These are phyloP conservation scores for Lutjanus erythropterus DNA, from an alignment of 2,113 vertebrate genomes.

Conservation along the genomic window DNA sequence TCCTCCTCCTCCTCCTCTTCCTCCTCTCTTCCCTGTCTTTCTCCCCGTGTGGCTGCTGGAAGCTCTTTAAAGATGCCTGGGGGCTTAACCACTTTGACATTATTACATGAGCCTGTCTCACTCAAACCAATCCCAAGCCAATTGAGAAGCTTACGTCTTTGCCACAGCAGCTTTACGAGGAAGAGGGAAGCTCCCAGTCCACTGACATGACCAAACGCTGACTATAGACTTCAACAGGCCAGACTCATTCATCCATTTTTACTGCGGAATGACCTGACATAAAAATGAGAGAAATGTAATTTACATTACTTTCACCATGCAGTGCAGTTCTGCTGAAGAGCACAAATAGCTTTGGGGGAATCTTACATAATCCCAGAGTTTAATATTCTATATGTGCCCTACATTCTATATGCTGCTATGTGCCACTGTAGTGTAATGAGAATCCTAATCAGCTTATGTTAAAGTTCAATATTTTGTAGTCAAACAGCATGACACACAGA, in stretches of 20 bases:
- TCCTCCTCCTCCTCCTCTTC: conserved; percentile 13
- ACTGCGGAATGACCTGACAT: not conserved
- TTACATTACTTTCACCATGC: not conserved
- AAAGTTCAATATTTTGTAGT: conserved; percentile 18
- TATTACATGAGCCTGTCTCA: conserved; percentile 81
- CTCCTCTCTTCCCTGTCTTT: conserved; percentile 9
- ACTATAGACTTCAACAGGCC: conserved; percentile 13
- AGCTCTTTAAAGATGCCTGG: conserved; percentile 81
- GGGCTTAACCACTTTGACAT: conserved; percentile 83
- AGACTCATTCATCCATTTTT: conserved; percentile 5
- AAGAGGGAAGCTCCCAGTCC: conserved; percentile 44
- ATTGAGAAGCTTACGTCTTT: conserved; percentile 78
- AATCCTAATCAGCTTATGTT: conserved; percentile 31
- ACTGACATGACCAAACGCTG: conserved; percentile 18
- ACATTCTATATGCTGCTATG: conserved; percentile 13
- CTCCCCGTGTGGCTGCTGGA: conserved; percentile 65
- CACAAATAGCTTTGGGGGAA: conserved; percentile 4
- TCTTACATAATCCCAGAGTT: conserved; percentile 37
- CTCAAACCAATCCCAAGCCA: conserved; percentile 82
- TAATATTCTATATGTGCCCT: conserved; percentile 35
- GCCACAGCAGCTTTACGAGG: conserved; percentile 64
- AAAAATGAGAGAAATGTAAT: not conserved
- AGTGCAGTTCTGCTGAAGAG: not conserved
- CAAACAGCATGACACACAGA: conserved; percentile 1
- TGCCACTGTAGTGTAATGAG: not conserved